phyloP scores from a whole-genome alignment of 2,113 vertebrate species.

The Cisticola juncidis region DNA sequence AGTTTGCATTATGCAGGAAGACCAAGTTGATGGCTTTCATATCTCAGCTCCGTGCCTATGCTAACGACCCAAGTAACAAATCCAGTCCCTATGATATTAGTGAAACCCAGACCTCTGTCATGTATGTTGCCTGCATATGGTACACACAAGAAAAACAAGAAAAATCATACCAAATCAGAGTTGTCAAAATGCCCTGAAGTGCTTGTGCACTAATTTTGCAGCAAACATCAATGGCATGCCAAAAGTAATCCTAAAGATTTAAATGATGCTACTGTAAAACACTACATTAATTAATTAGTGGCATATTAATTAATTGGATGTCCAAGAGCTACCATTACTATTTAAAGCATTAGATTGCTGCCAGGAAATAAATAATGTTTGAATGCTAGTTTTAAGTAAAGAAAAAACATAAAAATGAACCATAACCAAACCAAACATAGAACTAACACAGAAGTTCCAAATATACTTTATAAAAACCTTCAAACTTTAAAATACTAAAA shows the following conservation, averaged over 20 bases:
- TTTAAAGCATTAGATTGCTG: neutral
- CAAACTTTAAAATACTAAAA: neutral
- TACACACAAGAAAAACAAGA: neutral
- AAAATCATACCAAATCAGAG: neutral
- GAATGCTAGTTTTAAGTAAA: neutral
- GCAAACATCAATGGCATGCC: neutral
- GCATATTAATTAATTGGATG: neutral
- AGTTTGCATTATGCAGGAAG: neutral
- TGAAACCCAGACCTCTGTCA: neutral
- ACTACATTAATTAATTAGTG: neutral
- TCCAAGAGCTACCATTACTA: neutral
- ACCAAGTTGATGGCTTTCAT: neutral
- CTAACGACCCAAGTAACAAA: neutral
- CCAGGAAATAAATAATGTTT: neutral
- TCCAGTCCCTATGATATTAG: neutral
- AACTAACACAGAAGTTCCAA: neutral
- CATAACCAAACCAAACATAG: neutral
- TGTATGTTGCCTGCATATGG: neutral
- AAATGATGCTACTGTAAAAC: neutral
- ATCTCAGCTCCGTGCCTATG: neutral
- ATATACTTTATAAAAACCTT: neutral
- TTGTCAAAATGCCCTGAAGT: neutral
- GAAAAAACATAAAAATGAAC: neutral
- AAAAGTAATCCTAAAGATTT: neutral
- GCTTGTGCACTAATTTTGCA: neutral